Percentiles rank a stretch among this genome's conserved stretches.
phyloP scores from a whole-genome alignment of 2,113 vertebrate species.

The Sylvia atricapilla region DNA sequence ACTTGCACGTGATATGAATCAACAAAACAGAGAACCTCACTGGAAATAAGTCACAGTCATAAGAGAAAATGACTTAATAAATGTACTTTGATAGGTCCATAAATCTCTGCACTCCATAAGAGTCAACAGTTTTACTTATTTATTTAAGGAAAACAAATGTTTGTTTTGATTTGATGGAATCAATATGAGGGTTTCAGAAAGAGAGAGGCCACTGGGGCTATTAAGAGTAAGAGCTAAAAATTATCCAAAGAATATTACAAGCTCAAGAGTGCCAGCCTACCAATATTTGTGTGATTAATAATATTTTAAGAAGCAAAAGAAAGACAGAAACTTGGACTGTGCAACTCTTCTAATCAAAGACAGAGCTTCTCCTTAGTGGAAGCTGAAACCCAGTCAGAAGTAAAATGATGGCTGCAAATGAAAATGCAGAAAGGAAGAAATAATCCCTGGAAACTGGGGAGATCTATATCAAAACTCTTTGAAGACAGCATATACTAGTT shows the following conservation, averaged over 20 bases:
- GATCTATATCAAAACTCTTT: background rate
- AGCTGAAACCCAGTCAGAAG: background rate
- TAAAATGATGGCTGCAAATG: background rate
- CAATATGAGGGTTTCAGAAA: background rate
- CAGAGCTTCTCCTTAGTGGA: background rate
- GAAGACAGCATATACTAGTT: background rate
- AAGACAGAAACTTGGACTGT: background rate
- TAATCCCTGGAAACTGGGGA: background rate
- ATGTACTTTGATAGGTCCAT: background rate
- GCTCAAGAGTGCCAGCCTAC: background rate
- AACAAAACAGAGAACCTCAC: background rate
- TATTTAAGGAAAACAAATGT: background rate
- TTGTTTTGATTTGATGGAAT: background rate
- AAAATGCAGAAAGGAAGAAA: background rate
- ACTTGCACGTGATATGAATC: background rate
- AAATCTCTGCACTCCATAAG: background rate
- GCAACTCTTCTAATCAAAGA: background rate
- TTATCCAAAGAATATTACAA: background rate
- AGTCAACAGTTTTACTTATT: background rate
- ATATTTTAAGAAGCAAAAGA: background rate
- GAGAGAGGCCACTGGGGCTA: background rate
- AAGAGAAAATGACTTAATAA: slow-evolving; percentile 13
- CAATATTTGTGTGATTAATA: background rate
- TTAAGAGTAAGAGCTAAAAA: background rate
- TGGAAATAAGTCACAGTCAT: slow-evolving; percentile 1